Evolutionary conservation across 2,797 vertebrate genomes (phyloP).

Genomic region (Anniella stebbinsi): DNA sequence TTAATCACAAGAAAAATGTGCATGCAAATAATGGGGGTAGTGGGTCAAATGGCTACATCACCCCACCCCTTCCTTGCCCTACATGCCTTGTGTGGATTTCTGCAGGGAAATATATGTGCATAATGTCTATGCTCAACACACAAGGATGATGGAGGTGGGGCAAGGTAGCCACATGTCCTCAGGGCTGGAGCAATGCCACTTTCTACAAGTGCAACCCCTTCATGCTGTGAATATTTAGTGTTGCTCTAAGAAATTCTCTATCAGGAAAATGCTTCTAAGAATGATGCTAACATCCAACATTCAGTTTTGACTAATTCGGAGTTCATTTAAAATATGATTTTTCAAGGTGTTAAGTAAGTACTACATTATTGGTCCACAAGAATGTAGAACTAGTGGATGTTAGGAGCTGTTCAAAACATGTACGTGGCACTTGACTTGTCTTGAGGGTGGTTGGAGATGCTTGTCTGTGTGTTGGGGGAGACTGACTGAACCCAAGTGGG

Average conservation of each 20-base stretch:
- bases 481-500: not conserved
- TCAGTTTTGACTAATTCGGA: not conserved
- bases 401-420: no score
- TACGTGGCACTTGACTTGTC: no score
- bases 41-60: not conserved
- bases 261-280: not conserved
- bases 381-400: no score
- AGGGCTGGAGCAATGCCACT: not conserved
- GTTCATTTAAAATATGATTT: not conserved
- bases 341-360: not conserved
- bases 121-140: not conserved
- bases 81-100: not conserved
- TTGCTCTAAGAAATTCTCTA: not conserved
- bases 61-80: not conserved
- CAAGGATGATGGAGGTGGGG: not conserved
- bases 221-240: not conserved
- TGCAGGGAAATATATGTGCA: not conserved
- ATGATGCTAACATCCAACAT: not conserved
- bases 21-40: not conserved
- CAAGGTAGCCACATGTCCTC: not conserved
- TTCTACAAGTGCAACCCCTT: not conserved
- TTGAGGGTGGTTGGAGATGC: no score
- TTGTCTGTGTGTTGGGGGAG: not conserved
- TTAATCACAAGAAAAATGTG: not conserved
- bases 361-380: no score